Evolutionary conservation across 2,888 invertebrate species (phyloP).

Genomic region (Tachina grossa): DNA sequence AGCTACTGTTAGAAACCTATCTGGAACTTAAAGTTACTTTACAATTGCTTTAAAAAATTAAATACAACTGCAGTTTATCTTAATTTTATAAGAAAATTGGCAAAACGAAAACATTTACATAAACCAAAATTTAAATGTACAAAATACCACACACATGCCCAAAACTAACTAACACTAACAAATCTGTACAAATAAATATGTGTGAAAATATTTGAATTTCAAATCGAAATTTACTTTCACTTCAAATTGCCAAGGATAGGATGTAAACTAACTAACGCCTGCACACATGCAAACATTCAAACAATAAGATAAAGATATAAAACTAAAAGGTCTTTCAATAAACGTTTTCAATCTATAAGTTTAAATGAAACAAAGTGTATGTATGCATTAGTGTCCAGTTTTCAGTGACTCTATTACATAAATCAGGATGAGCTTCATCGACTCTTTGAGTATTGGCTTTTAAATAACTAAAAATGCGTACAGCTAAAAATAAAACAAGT

Average conservation of each 20-base stretch:
- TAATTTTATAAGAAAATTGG: constrained; percentile 57
- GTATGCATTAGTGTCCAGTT: too few relatives aligned
- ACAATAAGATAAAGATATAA: background rate
- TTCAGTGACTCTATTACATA: too few relatives aligned
- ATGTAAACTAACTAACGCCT: constrained; percentile 20
- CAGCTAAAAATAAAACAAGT: too few relatives aligned
- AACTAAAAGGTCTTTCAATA: background rate
- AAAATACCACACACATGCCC: background rate
- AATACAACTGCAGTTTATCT: constrained; percentile 57
- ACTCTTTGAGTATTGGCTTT: too few relatives aligned
- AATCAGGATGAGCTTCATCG: too few relatives aligned
- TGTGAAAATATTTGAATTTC: constrained; percentile 58
- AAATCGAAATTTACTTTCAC: constrained; percentile 67
- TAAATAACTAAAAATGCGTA: too few relatives aligned
- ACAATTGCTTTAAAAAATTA: constrained; percentile 28
- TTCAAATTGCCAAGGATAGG: constrained; percentile 45
- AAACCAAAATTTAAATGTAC: constrained; percentile 33
- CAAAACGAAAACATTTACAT: constrained; percentile 47
- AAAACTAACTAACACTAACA: background rate
- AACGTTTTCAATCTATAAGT: too few relatives aligned
- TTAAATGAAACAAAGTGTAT: too few relatives aligned
- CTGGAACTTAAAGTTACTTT: constrained; percentile 12
- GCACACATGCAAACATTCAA: constrained; percentile 9
- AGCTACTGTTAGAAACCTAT: background rate
- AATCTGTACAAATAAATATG: constrained; percentile 43